Evolutionary conservation across 92 coral and sea anemone species (phyloP), one percentile per base, ranked within the genome.

Genomic region (Hydrozoanthus gracilis): DNA sequence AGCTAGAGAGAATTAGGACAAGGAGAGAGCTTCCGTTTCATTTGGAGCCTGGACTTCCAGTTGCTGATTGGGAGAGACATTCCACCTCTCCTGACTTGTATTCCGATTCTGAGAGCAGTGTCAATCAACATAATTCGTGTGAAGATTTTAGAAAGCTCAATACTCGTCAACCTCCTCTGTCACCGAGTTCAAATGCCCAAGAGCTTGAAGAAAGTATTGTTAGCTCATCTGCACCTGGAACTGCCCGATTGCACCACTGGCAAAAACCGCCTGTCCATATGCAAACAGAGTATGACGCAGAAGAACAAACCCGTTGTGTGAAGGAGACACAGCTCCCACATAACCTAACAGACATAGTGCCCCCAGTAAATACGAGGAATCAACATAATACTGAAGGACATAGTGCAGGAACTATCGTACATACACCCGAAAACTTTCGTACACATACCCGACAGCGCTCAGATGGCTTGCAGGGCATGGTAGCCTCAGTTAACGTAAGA

Each of bases 71-170:
- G 60, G 85, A 80, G 54, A 48, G 64, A 13, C 66, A 48, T 45
- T 80, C 85, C 58, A 62, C 73, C 62, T 64, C 74, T 45, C 85
- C 85, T 65, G 85, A 80, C 13, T 1, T 80, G 12, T 80, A 10
- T 74, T 80, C 85, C 2, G 85, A 80, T 49, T 80, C 85, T 12
- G 85, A 80, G 60, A 51, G 85, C 46, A 80, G 85, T 80, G 74
- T 80, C 85, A 62, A 80, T 20, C 85, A 62, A 39, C 62, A 80
- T 62, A 49, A 61, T 46, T 35, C 61, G 17, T 18, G 45, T 73
- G 85, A 80, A 64, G 85, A 80, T 66, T 12, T 11, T 5, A 65
- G 7, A 27, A 64, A 47, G 60, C 56, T 17, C 69, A 65, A 65
- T 66, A 64, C 49, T 65, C 61, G 4, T 18, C 72, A 48, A 44